Conservation (phyloP, 2,113 vertebrate genomes). For the Clupea harengus region DNA sequence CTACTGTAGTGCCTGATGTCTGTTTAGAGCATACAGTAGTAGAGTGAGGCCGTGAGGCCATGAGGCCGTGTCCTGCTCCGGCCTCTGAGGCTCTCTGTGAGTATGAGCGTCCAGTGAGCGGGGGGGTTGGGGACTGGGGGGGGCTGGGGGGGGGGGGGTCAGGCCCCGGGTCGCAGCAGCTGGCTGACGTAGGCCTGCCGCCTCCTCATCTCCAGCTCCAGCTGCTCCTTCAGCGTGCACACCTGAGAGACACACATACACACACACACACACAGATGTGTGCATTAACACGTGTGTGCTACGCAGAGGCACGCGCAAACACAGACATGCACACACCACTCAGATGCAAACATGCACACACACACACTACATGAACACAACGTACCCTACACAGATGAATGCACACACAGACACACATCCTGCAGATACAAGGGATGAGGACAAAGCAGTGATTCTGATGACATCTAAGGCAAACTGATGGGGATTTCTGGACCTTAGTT, state of each 20-base stretch:
- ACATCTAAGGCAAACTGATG: too few relatives aligned
- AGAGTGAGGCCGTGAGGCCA: too few relatives aligned
- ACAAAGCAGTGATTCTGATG: too few relatives aligned
- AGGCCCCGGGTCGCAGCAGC: constrained; percentile 57
- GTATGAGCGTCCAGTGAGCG: too few relatives aligned
- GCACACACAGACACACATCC: background rate
- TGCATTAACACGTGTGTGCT: background rate
- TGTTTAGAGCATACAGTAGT: too few relatives aligned
- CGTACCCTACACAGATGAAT: background rate
- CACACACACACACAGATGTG: background rate
- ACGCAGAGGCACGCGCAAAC: background rate
- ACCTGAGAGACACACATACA: constrained; percentile 57
- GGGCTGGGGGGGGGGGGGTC: constrained; percentile 28
- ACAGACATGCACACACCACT: background rate
- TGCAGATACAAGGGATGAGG: too few relatives aligned
- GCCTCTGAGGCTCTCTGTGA: too few relatives aligned
- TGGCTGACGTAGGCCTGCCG: constrained; percentile 59
- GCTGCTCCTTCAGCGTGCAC: constrained; percentile 69
- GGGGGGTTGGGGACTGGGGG: too few relatives aligned
- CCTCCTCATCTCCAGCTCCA: constrained; percentile 64
- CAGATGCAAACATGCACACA: background rate
- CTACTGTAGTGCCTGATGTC: too few relatives aligned
- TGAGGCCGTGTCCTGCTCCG: too few relatives aligned
- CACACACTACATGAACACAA: background rate
- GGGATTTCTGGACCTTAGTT: too few relatives aligned